Evolutionary conservation across 2,113 vertebrate species (phyloP), one percentile per base, ranked within the genome.

Genomic region (Formicarius rufipectus): DNA sequence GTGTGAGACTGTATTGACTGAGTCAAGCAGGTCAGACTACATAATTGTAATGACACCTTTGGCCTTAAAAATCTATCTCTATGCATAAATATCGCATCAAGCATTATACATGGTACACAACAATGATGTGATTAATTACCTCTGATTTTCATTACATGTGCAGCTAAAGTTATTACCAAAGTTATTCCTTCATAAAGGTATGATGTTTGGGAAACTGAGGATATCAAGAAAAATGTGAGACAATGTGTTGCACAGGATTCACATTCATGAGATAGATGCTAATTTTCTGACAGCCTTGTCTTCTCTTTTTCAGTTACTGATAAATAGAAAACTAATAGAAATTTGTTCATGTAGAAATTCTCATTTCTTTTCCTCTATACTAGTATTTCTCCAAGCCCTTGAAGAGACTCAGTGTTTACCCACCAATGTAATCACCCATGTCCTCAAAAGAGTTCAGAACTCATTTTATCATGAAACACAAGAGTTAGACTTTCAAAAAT

Each of bases 81-180:
- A 62, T 73, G n/a, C 60, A 80, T 77, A 96, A 95, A 93, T 85
- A 85, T 85, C 66, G 28, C 42, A 84, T 74, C 42, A 73, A 55
- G 27, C 7, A 50, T 73, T 73, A 91, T 27, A 73, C 12, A 23
- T 33, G 15, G 6, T 76, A 42, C 0, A 1, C 31, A 83, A 35
- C 33, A 53, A 88, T 31, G 8, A 58, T 74, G 55, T 42, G 15
- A 86, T 88, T 90, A 87, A 83, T 85, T 88, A 31, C 27, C 31
- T 86, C 39, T 83, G 50, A 63, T 83, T 88, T 86, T 86, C n/a
- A 74, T 90, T 69, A 30, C 5, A 58, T 33, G 1, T 0, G 0
- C 60, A 87, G 52, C 42, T 80, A n/a, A n/a, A n/a, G 27, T 47
- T 78, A 50, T 73, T 91, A 60, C 7, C 31, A 52, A 60, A 79